phyloP scores from a whole-genome alignment of 1,140 invertebrate species.

The Periplaneta americana region DNA sequence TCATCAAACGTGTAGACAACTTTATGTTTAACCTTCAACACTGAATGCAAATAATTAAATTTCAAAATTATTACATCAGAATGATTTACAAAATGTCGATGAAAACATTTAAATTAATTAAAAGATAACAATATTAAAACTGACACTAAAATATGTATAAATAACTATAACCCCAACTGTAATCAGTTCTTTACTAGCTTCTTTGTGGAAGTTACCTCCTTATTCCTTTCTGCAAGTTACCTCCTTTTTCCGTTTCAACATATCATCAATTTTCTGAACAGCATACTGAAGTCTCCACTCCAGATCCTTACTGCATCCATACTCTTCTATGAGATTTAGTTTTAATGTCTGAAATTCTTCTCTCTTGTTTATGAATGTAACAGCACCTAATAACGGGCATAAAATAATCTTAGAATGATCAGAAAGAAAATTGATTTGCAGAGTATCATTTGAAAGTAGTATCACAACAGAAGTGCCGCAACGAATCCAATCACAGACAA shows the following conservation, averaged over 20 bases:
- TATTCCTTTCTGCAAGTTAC: too few relatives aligned
- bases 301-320: slow-evolving; percentile 11
- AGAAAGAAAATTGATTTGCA: slow-evolving; percentile 16
- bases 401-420: slow-evolving; percentile 17
- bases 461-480: background rate
- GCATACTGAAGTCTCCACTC: background rate
- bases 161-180: too few relatives aligned
- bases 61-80: background rate
- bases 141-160: background rate
- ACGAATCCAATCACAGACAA: background rate
- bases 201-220: too few relatives aligned
- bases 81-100: background rate
- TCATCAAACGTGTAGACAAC: background rate
- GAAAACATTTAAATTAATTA: background rate
- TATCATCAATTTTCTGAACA: background rate
- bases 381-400: slow-evolving; percentile 5
- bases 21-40: background rate
- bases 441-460: slow-evolving; percentile 12
- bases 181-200: too few relatives aligned
- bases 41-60: background rate
- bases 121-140: background rate
- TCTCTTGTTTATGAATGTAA: slow-evolving; percentile 9
- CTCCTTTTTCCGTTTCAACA: background rate
- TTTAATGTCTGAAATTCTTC: slow-evolving; percentile 6
- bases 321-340: slow-evolving; percentile 9